phyloP scores from a whole-genome alignment of 2,888 invertebrate species.

The Diplolepis rosae region DNA sequence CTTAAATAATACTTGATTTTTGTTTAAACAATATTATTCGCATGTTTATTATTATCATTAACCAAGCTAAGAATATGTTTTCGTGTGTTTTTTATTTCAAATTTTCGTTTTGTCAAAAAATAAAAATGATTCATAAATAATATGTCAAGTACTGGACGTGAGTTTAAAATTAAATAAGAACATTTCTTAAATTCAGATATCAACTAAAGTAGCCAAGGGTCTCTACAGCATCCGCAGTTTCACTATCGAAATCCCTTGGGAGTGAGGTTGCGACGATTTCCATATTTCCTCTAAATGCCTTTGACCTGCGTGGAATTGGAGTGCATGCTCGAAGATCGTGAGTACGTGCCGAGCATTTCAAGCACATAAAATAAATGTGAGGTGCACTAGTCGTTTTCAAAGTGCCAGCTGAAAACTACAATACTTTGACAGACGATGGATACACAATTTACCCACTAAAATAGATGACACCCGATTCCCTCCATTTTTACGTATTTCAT shows the following conservation, averaged over 20 bases:
- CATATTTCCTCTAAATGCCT: constrained; percentile 31
- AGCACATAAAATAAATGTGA: constrained; percentile 14
- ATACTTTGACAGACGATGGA: background rate
- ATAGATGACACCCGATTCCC: background rate
- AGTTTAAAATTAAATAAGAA: too few relatives aligned
- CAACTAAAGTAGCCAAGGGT: background rate
- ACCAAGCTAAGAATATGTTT: too few relatives aligned
- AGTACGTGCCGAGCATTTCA: constrained; percentile 16
- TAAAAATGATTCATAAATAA: background rate
- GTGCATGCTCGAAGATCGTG: constrained; percentile 7
- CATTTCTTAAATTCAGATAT: background rate
- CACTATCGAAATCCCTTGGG: constrained; percentile 1
- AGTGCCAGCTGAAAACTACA: constrained; percentile 5
- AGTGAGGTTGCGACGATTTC: constrained; percentile 26
- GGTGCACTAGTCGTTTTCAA: constrained; percentile 11
- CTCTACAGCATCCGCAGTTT: background rate
- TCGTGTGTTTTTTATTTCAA: background rate
- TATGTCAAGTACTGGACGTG: too few relatives aligned
- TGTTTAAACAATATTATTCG: too few relatives aligned
- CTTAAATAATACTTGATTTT: too few relatives aligned
- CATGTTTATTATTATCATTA: too few relatives aligned
- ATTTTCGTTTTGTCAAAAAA: background rate
- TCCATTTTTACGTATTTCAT: background rate
- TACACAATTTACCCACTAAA: background rate
- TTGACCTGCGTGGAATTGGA: constrained; percentile 15